Conservation (phyloP, 92 coral and sea anemone species). For the Phenganax marumi region DNA sequence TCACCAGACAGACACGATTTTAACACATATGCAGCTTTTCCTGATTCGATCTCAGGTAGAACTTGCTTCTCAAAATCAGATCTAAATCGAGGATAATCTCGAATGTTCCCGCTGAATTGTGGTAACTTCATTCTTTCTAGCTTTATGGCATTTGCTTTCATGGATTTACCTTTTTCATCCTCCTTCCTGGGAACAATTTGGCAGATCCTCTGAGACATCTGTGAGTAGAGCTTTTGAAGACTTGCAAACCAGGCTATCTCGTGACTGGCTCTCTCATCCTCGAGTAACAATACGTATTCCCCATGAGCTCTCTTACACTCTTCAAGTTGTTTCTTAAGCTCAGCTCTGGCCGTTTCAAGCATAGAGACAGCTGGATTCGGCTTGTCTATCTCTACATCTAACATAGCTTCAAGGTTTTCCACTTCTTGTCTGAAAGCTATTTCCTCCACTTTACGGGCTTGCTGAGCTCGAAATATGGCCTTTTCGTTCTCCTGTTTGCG, state of each 20-base stretch:
- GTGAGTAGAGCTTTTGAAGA: slow-evolving; percentile 4
- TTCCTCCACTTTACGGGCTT: slow-evolving; percentile 14
- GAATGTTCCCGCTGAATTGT: slow-evolving; percentile 56
- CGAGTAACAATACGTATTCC: slow-evolving; percentile 17
- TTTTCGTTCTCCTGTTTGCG: background rate
- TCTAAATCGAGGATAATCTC: slow-evolving; percentile 59
- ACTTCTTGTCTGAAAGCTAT: slow-evolving; percentile 26
- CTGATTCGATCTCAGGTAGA: slow-evolving; percentile 51
- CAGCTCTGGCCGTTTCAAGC: background rate
- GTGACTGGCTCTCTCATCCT: background rate
- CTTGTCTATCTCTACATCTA: background rate
- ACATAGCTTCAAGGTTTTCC: background rate
- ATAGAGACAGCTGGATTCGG: background rate
- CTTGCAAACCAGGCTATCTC: slow-evolving; percentile 11
- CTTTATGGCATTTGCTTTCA: slow-evolving; percentile 9
- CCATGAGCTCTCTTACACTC: background rate
- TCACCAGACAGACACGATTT: slow-evolving; percentile 11
- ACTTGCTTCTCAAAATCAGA: slow-evolving; percentile 59
- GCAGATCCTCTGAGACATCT: slow-evolving; percentile 16
- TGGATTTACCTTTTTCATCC: background rate
- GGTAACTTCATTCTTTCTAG: slow-evolving; percentile 57
- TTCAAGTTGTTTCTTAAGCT: slow-evolving; percentile 10
- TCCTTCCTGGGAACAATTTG: background rate
- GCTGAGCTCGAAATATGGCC: background rate
- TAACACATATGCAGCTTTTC: slow-evolving; percentile 47